Evolutionary conservation across 2,113 vertebrate species (phyloP), one percentile per base, ranked within the genome.

Genomic region (Zosterops borbonicus): DNA sequence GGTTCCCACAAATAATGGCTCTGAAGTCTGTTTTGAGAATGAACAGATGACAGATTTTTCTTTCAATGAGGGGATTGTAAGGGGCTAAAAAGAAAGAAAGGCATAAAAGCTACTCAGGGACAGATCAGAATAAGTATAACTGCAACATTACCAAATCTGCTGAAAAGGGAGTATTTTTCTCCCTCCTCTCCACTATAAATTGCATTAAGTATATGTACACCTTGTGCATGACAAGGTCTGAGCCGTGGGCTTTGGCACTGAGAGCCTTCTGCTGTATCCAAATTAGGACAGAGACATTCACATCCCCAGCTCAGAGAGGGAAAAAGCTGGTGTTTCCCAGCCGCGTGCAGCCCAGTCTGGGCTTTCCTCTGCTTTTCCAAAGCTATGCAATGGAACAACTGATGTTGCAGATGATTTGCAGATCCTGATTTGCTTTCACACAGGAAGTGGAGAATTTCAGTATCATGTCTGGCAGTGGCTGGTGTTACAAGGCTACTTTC

Each of bases 331-430:
- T 71, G 29, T 28, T 84, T 60, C 37, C 28, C 62, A 84, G 20
- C 19, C 0, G 0, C 53, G 20, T 41, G 46, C 50, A 65, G 22
- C n/a, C 23, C 47, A 24, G 47, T 2, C 2, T 1, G 41, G 31
- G 9, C n/a, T 65, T 69, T 29, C 21, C 27, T 10, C 18, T 29
- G 14, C 39, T 49, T 85, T 74, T 78, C 52, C 47, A 47, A 22
- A 41, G 37, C 50, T 52, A 25, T 18, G 27, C 31, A 50, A 55
- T 53, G 44, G 29, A 15, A 84, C 37, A 81, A 62, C 17, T 71
- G 25, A 31, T 29, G 10, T 7, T 19, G 31, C 33, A 69, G 27
- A 27, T 68, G 37, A 14, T 15, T 58, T 42, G 37, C 37, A 39
- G 37, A 15, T 31, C 37, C 46, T 65, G n/a, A n/a, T 53, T 52